phyloP scores from a whole-genome alignment of 2,888 invertebrate species.

The Trachelus troglodyta region DNA sequence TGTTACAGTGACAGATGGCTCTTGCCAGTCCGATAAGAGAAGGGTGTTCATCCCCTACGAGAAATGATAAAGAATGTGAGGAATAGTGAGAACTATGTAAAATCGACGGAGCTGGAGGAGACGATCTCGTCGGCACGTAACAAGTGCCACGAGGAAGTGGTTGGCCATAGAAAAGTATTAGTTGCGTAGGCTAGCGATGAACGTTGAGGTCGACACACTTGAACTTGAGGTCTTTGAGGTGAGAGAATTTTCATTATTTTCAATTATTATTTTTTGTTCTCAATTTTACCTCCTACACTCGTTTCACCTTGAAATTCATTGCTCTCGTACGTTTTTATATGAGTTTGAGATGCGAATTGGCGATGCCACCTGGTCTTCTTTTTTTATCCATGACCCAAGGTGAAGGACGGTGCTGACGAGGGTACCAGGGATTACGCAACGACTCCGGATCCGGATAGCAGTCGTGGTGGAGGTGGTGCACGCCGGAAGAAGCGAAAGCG shows the following conservation, averaged over 20 bases:
- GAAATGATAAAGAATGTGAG: background rate
- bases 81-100: conserved; percentile 44
- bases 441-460: conserved; percentile 21
- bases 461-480: conserved; percentile 25
- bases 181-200: conserved; percentile 55
- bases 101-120: conserved; percentile 38
- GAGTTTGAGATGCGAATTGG: background rate
- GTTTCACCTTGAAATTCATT: background rate
- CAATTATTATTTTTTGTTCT: background rate
- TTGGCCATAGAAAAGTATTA: conserved; percentile 55
- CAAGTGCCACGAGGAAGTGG: conserved; percentile 54
- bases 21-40: background rate
- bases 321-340: background rate
- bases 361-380: background rate
- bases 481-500: conserved; percentile 53
- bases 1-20: background rate
- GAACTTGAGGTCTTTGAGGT: conserved; percentile 66
- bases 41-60: background rate
- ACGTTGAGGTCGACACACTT: conserved; percentile 61
- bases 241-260: conserved; percentile 37
- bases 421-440: conserved; percentile 62
- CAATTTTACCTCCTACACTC: background rate
- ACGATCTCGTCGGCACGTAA: conserved; percentile 47
- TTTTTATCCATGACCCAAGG: conserved; percentile 38
- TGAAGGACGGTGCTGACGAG: conserved; percentile 41